Evolutionary conservation across 2,113 vertebrate genomes (phyloP).

Genomic region (Lagenorhynchus albirostris): DNA sequence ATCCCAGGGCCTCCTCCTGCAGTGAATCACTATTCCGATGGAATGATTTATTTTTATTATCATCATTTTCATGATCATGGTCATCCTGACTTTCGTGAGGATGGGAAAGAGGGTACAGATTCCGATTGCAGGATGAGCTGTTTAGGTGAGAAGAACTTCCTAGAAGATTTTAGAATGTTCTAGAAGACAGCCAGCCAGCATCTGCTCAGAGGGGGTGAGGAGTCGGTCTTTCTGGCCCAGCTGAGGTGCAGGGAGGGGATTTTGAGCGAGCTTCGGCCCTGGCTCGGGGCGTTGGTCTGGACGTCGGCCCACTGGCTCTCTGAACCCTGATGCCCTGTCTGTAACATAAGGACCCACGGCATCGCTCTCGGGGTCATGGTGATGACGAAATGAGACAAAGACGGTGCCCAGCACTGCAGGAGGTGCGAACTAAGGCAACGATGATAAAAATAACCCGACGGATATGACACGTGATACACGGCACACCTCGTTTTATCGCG

Average conservation of each 20-base stretch:
- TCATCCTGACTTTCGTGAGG: background rate
- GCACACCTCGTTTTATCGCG: background rate
- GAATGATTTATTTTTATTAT: background rate
- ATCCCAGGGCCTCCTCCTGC: background rate
- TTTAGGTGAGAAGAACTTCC: background rate
- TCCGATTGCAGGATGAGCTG: background rate
- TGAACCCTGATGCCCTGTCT: background rate
- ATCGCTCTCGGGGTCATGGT: background rate
- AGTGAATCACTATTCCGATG: background rate
- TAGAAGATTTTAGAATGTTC: background rate
- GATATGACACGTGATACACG: accelerated
- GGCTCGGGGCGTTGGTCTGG: background rate
- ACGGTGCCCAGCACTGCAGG: accelerated
- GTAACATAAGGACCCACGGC: background rate
- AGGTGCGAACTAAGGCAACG: accelerated
- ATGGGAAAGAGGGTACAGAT: background rate
- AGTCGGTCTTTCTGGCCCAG: background rate
- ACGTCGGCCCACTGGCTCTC: background rate
- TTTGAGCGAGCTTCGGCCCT: no score
- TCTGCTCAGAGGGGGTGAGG: background rate
- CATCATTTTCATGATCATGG: background rate
- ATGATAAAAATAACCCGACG: background rate
- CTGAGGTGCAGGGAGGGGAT: background rate
- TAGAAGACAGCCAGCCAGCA: background rate
- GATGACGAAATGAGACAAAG: background rate